A percentile compares a stretch with the other conserved stretches of the same genome.
Evolutionary conservation across 2,113 vertebrate species (phyloP).

Genomic region (Penelope pileata): DNA sequence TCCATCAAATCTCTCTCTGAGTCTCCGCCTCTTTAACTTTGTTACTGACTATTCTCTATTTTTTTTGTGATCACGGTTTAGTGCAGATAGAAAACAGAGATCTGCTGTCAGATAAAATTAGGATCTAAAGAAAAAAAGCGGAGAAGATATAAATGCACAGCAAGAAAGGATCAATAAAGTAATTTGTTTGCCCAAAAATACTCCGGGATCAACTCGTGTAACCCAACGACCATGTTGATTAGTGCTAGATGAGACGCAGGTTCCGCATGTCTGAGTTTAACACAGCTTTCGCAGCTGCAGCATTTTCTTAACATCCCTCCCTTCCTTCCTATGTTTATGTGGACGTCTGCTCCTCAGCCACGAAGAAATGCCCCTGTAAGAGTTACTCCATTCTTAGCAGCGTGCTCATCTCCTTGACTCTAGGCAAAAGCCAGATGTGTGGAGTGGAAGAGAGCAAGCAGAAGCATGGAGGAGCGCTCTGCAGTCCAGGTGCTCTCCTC

Average conservation of each 20-base stretch:
- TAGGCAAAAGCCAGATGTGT: not conserved
- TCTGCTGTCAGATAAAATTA: not conserved
- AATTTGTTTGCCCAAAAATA: not conserved
- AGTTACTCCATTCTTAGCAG: not conserved
- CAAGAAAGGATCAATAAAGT: not conserved
- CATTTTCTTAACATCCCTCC: not conserved
- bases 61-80: not conserved
- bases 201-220: not conserved
- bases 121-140: not conserved
- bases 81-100: not conserved
- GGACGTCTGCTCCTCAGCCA: not conserved
- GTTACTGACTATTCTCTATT: not conserved
- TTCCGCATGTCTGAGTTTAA: not conserved
- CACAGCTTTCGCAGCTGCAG: fast-evolving
- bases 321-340: not conserved
- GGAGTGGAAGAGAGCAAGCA: not conserved
- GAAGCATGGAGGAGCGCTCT: not conserved
- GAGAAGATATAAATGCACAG: not conserved
- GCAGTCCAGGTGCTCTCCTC: not conserved
- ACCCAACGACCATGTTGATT: fast-evolving
- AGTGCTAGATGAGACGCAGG: not conserved
- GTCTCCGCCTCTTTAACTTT: not conserved
- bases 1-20: not conserved
- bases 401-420: not conserved
- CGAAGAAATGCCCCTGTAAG: not conserved